Evolutionary conservation across 2,797 vertebrate species (phyloP), one percentile per base, ranked within the genome.

Genomic region (Botia almorhae): DNA sequence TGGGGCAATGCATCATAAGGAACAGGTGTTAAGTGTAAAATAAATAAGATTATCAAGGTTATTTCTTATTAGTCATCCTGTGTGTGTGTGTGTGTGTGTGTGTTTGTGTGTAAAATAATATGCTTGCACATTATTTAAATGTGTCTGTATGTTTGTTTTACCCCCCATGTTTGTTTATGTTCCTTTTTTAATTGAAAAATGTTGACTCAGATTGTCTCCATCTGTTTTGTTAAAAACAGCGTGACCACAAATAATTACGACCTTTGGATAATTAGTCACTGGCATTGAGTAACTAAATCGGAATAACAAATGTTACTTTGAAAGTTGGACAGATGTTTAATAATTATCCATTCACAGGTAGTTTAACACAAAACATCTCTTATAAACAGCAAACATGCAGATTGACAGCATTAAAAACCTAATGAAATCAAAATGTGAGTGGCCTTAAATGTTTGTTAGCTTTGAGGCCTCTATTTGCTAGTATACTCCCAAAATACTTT

Each of bases 131-230:
- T 70, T 77, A 23, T 69, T 70, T 60, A 64, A 51, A 61, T 78
- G 53, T 67, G 23, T 53, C 17, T 64, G 36, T 51, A 55, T 65
- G 63, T 72, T 63, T 71, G 29, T 79, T 64, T 83, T 86, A 83
- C 81, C 87, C 85, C 21, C 7, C 23, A 69, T 81, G 48, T 79
- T 71, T 78, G 65, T 82, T 78, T 83, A 26, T 69, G 89, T 10
- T 90, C 91, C 89, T 77, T 79, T 88, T 89, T 89, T 90, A 92
- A 93, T 92, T 91, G 88, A 91, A 92, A 91, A 92, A 90, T 90
- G 90, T 91, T 87, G 87, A 92, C 88, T 92, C 90, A 91, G 87
- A 90, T 89, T 87, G 89, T 90, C 88, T 91, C 90, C 91, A 92
- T 93, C 91, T 94, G 91, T 90, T 92, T 91, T 85, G 87, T 88